phyloP scores from a whole-genome alignment of 2,113 vertebrate species.

The Nasalis larvatus region DNA sequence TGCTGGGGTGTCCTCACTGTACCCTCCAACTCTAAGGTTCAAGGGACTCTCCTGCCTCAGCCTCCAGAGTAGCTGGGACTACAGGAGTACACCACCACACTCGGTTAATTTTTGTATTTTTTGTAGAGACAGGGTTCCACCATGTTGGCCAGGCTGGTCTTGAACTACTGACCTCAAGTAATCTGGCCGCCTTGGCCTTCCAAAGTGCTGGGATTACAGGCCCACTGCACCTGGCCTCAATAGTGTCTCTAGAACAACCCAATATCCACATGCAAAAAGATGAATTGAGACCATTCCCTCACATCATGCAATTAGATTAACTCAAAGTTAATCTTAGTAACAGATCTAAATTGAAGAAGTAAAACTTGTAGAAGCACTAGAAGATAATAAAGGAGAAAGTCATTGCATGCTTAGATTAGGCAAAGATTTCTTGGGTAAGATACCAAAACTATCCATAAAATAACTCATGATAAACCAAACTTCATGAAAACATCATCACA shows the following conservation, averaged over 20 bases:
- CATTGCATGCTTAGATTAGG: not conserved
- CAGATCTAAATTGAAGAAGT: not conserved
- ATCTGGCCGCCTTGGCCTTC: too few species aligned
- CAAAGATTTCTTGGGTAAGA: not conserved
- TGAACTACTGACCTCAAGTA: too few species aligned
- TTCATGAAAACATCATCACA: not conserved
- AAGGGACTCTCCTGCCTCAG: too few species aligned
- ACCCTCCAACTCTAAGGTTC: too few species aligned
- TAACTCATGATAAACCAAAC: not conserved
- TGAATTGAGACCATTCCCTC: not conserved
- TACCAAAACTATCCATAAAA: not conserved
- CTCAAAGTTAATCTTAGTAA: not conserved
- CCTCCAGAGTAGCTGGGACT: too few species aligned
- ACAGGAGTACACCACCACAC: too few species aligned
- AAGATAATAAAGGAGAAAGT: not conserved
- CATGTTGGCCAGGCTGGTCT: too few species aligned
- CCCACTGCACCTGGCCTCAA: not conserved
- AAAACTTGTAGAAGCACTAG: not conserved
- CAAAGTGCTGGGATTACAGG: too few species aligned
- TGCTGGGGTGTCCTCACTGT: not conserved
- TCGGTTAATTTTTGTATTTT: too few species aligned
- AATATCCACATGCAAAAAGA: not conserved
- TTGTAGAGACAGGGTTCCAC: too few species aligned
- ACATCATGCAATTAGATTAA: not conserved
- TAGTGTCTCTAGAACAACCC: not conserved